Evolutionary conservation across 2,888 invertebrate genomes (phyloP).

Genomic region (Thymelicus acteon): DNA sequence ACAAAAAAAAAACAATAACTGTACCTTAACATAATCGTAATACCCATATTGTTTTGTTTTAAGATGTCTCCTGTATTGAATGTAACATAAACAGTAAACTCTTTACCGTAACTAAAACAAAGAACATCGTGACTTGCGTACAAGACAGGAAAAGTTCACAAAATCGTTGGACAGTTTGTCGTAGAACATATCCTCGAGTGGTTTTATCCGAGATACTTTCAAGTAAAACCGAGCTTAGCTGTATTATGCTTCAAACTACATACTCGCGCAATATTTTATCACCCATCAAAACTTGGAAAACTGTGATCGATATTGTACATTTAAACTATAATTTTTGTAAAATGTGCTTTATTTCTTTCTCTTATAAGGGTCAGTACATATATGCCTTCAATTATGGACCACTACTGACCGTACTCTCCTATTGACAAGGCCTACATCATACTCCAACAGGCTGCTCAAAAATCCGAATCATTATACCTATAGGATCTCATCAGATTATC

Average conservation of each 20-base stretch:
- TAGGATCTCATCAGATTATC: too few relatives aligned
- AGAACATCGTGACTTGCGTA: constrained; percentile 46
- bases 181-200: constrained; percentile 33
- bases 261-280: constrained; percentile 10
- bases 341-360: too few relatives aligned
- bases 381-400: too few relatives aligned
- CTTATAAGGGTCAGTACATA: too few relatives aligned
- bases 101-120: constrained; percentile 38
- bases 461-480: too few relatives aligned
- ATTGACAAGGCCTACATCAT: too few relatives aligned
- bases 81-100: constrained; percentile 11
- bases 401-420: too few relatives aligned
- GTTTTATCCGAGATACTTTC: constrained; percentile 31
- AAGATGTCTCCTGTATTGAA: not conserved
- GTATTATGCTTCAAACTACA: constrained; percentile 26
- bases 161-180: constrained; percentile 33
- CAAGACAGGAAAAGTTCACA: constrained; percentile 29
- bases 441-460: too few relatives aligned
- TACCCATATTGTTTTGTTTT: not conserved
- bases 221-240: constrained; percentile 32
- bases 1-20: too few relatives aligned
- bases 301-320: not conserved
- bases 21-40: too few relatives aligned
- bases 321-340: not conserved
- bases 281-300: constrained; percentile 10